These are phyloP conservation scores for Calosoma granatense DNA, from an alignment of 1,140 invertebrate species.

Conservation along the genomic window DNA sequence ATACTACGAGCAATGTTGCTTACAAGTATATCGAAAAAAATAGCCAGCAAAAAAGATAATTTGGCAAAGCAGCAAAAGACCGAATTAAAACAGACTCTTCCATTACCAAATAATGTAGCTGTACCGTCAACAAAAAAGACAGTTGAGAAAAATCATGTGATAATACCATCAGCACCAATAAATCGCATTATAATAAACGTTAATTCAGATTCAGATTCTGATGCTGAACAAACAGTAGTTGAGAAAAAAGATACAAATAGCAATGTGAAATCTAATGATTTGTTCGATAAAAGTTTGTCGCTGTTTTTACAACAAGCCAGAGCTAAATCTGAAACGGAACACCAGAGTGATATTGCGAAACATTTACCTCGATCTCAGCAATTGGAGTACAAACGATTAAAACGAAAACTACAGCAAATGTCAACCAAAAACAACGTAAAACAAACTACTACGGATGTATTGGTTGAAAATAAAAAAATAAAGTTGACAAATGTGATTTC, in stretches of 20 bases:
- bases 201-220: slow-evolving; percentile 26
- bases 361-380: slow-evolving; percentile 29
- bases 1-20: slow-evolving; percentile 30
- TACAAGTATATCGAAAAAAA: slow-evolving; percentile 32
- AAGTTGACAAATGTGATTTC: background rate
- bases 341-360: slow-evolving; percentile 16
- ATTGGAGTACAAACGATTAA: slow-evolving; percentile 27
- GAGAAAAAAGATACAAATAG: slow-evolving; percentile 13
- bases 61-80: slow-evolving; percentile 11
- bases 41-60: slow-evolving; percentile 19
- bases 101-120: background rate
- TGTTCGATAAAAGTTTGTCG: slow-evolving; percentile 10
- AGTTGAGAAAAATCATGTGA: slow-evolving; percentile 10
- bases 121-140: slow-evolving; percentile 5
- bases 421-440: background rate
- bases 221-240: slow-evolving; percentile 18
- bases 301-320: slow-evolving; percentile 5
- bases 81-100: slow-evolving; percentile 8
- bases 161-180: slow-evolving; percentile 15
- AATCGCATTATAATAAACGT: slow-evolving; percentile 31
- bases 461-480: background rate
- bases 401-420: slow-evolving; percentile 20
- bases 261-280: background rate
- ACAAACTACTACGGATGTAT: background rate
- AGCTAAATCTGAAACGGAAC: background rate